Percentiles rank a stretch among this genome's conserved stretches.
Evolutionary conservation across 2,113 vertebrate species (phyloP).

Genomic region (Pseudopipra pipra): DNA sequence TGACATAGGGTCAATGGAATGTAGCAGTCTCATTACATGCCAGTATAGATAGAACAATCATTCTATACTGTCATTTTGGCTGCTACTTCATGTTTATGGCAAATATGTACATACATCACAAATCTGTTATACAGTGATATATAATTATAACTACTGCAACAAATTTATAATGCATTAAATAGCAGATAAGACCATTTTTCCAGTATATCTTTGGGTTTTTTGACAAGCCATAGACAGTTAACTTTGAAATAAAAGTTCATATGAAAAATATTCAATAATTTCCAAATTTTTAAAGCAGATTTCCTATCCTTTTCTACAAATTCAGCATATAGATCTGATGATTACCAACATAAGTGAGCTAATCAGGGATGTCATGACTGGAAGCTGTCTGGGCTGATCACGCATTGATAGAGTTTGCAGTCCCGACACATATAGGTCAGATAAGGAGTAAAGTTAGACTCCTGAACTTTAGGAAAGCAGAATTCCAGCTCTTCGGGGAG

Average conservation of each 20-base stretch:
- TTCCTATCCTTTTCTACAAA: neutral
- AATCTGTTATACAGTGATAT: neutral
- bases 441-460: too few species aligned
- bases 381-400: fast-evolving
- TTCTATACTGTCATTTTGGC: neutral
- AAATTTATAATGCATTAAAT: neutral
- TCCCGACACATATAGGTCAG: too few species aligned
- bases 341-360: neutral
- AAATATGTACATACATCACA: neutral
- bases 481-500: neutral
- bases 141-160: neutral
- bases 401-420: too few species aligned
- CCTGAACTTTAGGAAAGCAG: neutral
- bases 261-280: neutral
- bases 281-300: neutral
- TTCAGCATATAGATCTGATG: fast-evolving
- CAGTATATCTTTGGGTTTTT: neutral
- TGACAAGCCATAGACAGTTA: neutral
- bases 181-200: neutral
- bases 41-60: neutral
- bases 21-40: neutral
- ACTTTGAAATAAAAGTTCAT: neutral
- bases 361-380: fast-evolving
- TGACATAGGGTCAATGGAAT: neutral
- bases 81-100: neutral